These are phyloP conservation scores for Sacculina carcini DNA, from an alignment of 2,888 invertebrate genomes.

Conservation along the genomic window DNA sequence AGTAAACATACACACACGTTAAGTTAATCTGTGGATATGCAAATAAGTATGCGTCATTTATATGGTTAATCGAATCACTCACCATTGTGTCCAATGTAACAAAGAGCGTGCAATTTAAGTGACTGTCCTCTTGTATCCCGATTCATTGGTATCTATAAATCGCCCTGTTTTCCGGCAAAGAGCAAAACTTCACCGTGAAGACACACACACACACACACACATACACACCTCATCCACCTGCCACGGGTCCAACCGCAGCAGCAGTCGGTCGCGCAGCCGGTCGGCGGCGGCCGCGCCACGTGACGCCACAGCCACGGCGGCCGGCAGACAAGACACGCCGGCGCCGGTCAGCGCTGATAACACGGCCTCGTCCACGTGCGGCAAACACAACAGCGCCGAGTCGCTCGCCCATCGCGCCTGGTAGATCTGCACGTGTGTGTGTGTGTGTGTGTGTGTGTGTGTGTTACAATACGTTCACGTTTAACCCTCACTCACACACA, in stretches of 20 bases:
- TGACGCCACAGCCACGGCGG: neutral
- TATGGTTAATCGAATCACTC: too few relatives aligned
- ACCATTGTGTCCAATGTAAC: too few relatives aligned
- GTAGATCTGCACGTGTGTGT: constrained; percentile 46
- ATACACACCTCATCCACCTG: neutral
- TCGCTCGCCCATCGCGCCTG: constrained; percentile 64
- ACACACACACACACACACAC: neutral
- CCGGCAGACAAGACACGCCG: neutral
- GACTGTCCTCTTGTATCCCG: too few relatives aligned
- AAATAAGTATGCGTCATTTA: too few relatives aligned
- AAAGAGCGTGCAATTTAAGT: too few relatives aligned
- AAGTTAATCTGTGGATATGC: too few relatives aligned
- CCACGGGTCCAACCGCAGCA: neutral
- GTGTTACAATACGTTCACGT: neutral
- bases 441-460: neutral
- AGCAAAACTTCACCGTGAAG: too few relatives aligned
- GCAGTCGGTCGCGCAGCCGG: neutral
- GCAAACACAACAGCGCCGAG: constrained; percentile 44
- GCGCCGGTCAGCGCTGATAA: too few relatives aligned
- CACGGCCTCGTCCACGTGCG: constrained; percentile 19
- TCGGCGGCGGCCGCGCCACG: neutral
- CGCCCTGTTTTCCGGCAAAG: too few relatives aligned
- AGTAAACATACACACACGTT: too few relatives aligned
- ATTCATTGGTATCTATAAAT: too few relatives aligned
- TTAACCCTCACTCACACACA: neutral